Evolutionary conservation across 2,888 invertebrate genomes (phyloP), one percentile per base, ranked within the genome.

Genomic region (Merodon equestris): DNA sequence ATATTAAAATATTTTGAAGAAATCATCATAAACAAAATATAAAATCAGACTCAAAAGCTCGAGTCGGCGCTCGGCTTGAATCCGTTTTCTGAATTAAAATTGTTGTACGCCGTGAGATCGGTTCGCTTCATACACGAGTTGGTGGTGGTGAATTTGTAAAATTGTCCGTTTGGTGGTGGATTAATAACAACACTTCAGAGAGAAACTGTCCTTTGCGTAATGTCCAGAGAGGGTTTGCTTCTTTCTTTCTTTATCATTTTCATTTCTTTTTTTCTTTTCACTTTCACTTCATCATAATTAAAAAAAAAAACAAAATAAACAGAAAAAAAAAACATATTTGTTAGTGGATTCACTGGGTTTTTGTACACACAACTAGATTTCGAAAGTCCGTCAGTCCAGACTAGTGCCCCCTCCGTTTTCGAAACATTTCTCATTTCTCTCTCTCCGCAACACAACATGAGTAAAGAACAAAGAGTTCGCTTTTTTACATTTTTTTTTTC

Each of bases 371-470:
- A 63, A 7, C 27, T 40, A 57, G 40, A 58, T 44, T 67, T 57
- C 13, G 48, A 45, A 57, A 74, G 79, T 79, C 74, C 79, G 79
- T 79, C 79, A 79, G 79, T 79, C 74, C 79, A 70, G 64, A 7
- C 67, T 44, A 19, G 48, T 38, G 40, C 63, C 74, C 77, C 79
- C 68, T 68, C 68, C 48, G 54, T 48, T 34, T 45, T 7, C 2
- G 7, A 27, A 27, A 27, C 27, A n/a, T n/a, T n/a, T n/a, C 76
- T 77, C 72, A 72, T 57, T 58, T 61, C 63, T 27, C 44, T 64
- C 68, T 79, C 79, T 74, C 64, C 79, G 57, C 79, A 79, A 70
- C 67, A 68, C 57, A 54, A 50, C 56, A 51, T 27, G 51, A 45
- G 56, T 44, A 74, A 74, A 79, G 64, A 74, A 79, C 48, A 73